Base-by-base conservation (phyloP, 1,140 invertebrate species). In the Drosophila bocqueti region DNA sequence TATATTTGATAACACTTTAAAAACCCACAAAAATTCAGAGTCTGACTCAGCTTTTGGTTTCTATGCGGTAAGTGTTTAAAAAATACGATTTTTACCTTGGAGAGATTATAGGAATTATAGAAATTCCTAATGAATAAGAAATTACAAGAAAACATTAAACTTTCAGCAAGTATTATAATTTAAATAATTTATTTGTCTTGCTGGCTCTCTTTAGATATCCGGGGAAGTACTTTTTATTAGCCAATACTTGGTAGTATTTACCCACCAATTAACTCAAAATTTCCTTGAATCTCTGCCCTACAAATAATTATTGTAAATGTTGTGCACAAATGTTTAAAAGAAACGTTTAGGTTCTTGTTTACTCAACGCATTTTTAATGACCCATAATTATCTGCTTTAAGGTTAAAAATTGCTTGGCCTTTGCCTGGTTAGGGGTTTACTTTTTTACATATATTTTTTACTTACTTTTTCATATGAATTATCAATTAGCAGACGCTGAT, bases 21-120 rank as follows among this genome's bases (percentile, higher is more conserved):
- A 31, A 15, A 34, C 24, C 24, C 21, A 47, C n/a, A 47, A 26
- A 61, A 61, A 34, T 34, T 24, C 11, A 2, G 1, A 34, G 0
- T 16, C 55, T 65, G 38, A 61, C 15, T 60, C 55, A 65, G 13
- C 29, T 6, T 65, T 10, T 26, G 29, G 38, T 61, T 65, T 34
- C 26, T 34, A 34, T 10, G 54, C 38, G 54, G 21, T 2, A 40
- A 40, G 10, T 24, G 9, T 16, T 38, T 4, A 21, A 36, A 5
- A 54, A 21, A 9, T 34, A 6, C 4, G 2, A 31, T 16, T 34
- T 31, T 1, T 34, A 29, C n/a, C 29, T 34, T 52, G n/a, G 2
- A 3, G 8, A 24, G 18, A 34, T 31, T 13, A 21, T 36, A n/a
- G 24, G 1, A 26, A 47, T n/a, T n/a, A n/a, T n/a, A n/a, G n/a